These are phyloP conservation scores for Drusus annulatus DNA, from an alignment of 1,140 invertebrate species.

Conservation along the genomic window DNA sequence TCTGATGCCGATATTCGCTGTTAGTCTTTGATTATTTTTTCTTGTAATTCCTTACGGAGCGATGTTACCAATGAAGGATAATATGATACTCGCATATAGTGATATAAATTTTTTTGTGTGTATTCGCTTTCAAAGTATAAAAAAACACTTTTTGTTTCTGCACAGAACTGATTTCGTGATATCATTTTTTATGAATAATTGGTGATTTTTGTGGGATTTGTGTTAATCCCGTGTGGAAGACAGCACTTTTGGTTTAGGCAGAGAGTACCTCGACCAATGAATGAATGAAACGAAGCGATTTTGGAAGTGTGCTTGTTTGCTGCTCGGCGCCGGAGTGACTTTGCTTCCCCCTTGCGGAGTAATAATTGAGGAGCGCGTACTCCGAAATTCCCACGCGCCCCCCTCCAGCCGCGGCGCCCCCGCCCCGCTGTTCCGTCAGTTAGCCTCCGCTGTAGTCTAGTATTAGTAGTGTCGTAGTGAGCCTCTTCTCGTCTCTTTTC, in stretches of 20 bases:
- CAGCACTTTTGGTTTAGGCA: neutral
- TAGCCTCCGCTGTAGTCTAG: slow-evolving; percentile 41
- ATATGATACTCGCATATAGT: no score
- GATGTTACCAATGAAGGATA: no score
- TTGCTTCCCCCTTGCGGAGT: neutral
- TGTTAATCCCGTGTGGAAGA: neutral
- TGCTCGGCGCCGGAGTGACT: neutral
- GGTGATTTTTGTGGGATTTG: neutral
- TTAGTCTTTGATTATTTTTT: no score
- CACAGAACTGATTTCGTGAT: no score
- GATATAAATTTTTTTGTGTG: no score
- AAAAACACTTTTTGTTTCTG: no score
- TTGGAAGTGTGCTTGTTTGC: neutral
- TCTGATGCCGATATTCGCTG: no score
- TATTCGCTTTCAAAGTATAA: no score
- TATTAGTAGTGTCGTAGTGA: slow-evolving; percentile 26
- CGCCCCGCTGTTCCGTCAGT: slow-evolving; percentile 30
- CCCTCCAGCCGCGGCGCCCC: neutral
- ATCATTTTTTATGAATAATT: neutral
- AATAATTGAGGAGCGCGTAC: slow-evolving; percentile 40
- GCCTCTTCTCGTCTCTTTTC: slow-evolving; percentile 38
- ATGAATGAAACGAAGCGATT: slow-evolving; percentile 23
- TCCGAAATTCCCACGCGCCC: slow-evolving; percentile 37
- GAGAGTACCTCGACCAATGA: neutral
- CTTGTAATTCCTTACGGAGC: no score